phyloP scores from a whole-genome alignment of 2,113 vertebrate species.

The Lophochroa leadbeateri region DNA sequence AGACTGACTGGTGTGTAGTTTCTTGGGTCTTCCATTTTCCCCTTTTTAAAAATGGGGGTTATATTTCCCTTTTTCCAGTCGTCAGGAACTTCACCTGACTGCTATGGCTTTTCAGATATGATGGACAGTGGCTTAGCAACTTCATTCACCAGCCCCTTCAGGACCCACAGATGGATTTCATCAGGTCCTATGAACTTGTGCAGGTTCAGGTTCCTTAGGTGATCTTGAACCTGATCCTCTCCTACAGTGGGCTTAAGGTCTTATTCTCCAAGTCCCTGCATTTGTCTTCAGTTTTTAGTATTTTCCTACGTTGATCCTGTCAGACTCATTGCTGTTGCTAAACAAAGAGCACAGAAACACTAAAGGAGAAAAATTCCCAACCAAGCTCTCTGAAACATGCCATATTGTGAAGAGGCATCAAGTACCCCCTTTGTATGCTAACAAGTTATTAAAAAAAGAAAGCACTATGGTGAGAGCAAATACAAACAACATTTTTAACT shows the following conservation, averaged over 20 bases:
- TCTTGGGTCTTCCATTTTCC: background rate
- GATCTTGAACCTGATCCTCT: background rate
- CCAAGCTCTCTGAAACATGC: background rate
- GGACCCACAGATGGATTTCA: background rate
- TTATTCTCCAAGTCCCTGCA: background rate
- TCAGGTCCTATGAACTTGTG: background rate
- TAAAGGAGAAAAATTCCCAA: background rate
- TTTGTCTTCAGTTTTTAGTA: background rate
- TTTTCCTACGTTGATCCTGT: background rate
- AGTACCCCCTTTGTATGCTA: background rate
- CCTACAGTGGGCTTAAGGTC: background rate
- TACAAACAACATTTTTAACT: background rate
- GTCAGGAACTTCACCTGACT: background rate
- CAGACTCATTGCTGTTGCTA: background rate
- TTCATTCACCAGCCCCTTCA: background rate
- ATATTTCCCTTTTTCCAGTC: background rate
- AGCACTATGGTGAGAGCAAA: background rate
- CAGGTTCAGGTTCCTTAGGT: background rate
- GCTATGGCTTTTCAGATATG: background rate
- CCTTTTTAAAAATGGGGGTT: background rate
- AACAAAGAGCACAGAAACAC: background rate
- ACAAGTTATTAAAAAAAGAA: constrained; percentile 34
- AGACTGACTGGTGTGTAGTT: background rate
- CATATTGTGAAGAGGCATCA: constrained; percentile 7
- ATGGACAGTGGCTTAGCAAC: background rate